phyloP scores from a whole-genome alignment of 2,797 vertebrate genomes.

The Lindbergichthys nudifrons region DNA sequence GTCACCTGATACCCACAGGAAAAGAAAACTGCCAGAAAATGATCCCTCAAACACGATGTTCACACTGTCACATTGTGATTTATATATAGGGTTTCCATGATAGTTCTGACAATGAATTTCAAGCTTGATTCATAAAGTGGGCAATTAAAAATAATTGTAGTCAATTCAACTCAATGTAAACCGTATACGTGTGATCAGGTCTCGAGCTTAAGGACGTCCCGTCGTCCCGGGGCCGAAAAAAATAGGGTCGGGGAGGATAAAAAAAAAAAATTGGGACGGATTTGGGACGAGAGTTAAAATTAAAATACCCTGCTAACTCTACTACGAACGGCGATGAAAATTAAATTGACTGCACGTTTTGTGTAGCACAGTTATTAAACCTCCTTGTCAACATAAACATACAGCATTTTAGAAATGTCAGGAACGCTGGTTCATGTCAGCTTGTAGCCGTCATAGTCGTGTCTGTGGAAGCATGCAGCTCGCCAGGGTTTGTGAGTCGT shows the following conservation, averaged over 20 bases:
- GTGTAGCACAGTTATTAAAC: too few species aligned
- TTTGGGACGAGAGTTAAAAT: too few species aligned
- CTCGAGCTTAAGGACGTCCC: too few species aligned
- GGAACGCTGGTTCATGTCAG: constrained; percentile 32
- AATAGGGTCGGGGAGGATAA: too few species aligned
- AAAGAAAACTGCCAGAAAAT: neutral
- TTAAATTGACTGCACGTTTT: too few species aligned
- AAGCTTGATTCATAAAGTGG: neutral
- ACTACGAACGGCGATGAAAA: too few species aligned
- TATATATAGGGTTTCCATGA: neutral
- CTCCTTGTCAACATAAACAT: too few species aligned
- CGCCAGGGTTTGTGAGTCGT: constrained; percentile 12
- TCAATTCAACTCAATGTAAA: neutral
- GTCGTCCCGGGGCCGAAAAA: too few species aligned
- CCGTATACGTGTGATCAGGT: neutral
- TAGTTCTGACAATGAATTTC: constrained; percentile 19
- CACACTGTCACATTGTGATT: neutral
- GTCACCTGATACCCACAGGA: constrained; percentile 6
- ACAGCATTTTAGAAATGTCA: constrained; percentile 15
- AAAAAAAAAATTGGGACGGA: too few species aligned
- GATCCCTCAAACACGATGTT: constrained; percentile 6
- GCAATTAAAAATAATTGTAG: constrained; percentile 6
- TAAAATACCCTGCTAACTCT: too few species aligned
- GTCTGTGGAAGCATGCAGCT: constrained; percentile 33
- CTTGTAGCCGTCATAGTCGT: constrained; percentile 23